These are phyloP conservation scores for Tolmerus cingulatus DNA, from an alignment of 2,888 invertebrate species.

Conservation along the genomic window DNA sequence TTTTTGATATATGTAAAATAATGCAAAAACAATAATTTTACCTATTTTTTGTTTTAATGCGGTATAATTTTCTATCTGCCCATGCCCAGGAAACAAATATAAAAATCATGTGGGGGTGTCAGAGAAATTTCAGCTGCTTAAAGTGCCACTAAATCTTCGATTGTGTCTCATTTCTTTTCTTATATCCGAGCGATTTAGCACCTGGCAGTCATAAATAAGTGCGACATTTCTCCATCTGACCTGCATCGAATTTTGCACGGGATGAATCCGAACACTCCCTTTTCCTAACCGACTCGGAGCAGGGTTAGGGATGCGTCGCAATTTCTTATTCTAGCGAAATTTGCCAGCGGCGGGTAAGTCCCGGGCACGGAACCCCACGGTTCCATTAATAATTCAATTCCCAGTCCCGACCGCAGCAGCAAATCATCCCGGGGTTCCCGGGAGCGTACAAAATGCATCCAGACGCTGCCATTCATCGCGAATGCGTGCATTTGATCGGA, in stretches of 20 bases:
- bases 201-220: neutral
- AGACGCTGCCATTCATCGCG: neutral
- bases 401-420: neutral
- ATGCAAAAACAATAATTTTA: no score
- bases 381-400: neutral
- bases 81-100: no score
- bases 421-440: neutral
- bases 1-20: no score
- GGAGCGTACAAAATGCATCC: neutral
- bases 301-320: neutral
- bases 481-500: neutral
- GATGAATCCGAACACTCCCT: neutral
- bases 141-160: neutral
- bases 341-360: neutral
- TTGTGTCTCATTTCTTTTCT: neutral
- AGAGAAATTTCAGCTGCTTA: neutral
- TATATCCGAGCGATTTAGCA: neutral
- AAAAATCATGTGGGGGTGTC: neutral
- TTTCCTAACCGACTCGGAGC: neutral
- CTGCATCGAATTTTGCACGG: conserved; percentile 7
- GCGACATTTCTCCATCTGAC: conserved; percentile 16
- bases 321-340: neutral
- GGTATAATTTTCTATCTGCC: no score
- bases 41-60: no score
- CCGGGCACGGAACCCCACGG: neutral